Base-by-base conservation (phyloP, 2,888 invertebrate species). In the Leptura quadrifasciata region DNA sequence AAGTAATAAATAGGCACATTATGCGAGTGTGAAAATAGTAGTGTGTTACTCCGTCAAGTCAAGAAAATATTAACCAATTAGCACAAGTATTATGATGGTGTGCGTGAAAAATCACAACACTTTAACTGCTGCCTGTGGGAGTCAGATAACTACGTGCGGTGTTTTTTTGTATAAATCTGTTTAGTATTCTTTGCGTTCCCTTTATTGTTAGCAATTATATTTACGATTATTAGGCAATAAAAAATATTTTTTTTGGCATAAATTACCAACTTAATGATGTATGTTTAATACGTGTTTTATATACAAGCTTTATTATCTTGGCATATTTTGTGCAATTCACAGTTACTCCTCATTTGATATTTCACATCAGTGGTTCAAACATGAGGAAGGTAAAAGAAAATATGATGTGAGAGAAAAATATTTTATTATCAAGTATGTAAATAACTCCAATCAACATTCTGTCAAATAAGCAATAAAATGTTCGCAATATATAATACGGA, bases 11-110 rank as follows among this genome's bases (percentile, higher is more conserved):
- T 71, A 71, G 71, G 47, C 71, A 27, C 47, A 61, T 71, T 71
- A 71, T 71, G 60, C 52, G 61, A 71, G 61, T 71, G 71, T 71
- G 71, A 71, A 71, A 61, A 71, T 71, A 61, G 47, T 71, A 27
- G 71, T 39, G 69, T 71, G 27, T 52, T 27, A 47, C 18, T 12
- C 27, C 71, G 71, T 71, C 52, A 24, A 21, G 21, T 71, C 57
- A 31, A 60, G 61, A 52, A 71, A 71, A 71, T 71, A 71, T 71
- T 71, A 61, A 71, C 71, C 71, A 71, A 61, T 71, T 71, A 71
- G 24, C 71, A 47, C 21, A 52, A 21, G 69, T 39, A 61, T 52
- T 71, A 47, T 61, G 61, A 52, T 39, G 18, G 39, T 31, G 17
- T 27, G 18, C 27, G 9, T 71, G 71, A 61, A 61, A 61, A 60